Conservation (phyloP, 2,797 vertebrate genomes). For the Pelodytes ibericus region DNA sequence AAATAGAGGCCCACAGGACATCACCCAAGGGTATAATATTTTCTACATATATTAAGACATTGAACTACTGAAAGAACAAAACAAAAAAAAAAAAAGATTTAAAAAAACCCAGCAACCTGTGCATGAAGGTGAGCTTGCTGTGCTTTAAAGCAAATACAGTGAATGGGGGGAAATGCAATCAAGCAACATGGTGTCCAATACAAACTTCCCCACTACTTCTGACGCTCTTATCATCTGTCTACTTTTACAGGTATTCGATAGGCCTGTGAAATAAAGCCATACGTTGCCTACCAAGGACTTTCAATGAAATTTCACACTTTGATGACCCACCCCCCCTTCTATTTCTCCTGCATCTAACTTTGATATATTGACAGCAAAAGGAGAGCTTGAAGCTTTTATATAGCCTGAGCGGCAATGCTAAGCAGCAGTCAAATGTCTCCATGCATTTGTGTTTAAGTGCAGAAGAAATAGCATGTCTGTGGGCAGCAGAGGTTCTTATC, state of each 20-base stretch:
- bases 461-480: constrained; percentile 91
- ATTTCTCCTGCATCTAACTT: constrained; percentile 76
- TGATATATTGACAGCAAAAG: constrained; percentile 98
- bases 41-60: constrained; percentile 32
- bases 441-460: constrained; percentile 92
- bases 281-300: constrained; percentile 79
- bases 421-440: constrained; percentile 92
- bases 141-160: constrained; percentile 73
- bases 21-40: constrained; percentile 34
- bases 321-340: constrained; percentile 76
- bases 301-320: constrained; percentile 93
- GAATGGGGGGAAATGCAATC: constrained; percentile 62
- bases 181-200: constrained; percentile 67
- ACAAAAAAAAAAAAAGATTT: constrained; percentile 53
- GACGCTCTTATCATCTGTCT: constrained; percentile 76
- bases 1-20: constrained; percentile 30
- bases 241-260: constrained; percentile 71
- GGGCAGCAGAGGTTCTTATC: constrained; percentile 86
- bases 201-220: constrained; percentile 75
- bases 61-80: constrained; percentile 23
- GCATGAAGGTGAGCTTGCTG: constrained; percentile 70
- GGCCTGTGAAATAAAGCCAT: constrained; percentile 79
- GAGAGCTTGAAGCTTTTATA: constrained; percentile 81
- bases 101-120: constrained; percentile 52
- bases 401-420: constrained; percentile 85